phyloP scores from a whole-genome alignment of 2,888 invertebrate genomes.

The Microplitis deprimator region DNA sequence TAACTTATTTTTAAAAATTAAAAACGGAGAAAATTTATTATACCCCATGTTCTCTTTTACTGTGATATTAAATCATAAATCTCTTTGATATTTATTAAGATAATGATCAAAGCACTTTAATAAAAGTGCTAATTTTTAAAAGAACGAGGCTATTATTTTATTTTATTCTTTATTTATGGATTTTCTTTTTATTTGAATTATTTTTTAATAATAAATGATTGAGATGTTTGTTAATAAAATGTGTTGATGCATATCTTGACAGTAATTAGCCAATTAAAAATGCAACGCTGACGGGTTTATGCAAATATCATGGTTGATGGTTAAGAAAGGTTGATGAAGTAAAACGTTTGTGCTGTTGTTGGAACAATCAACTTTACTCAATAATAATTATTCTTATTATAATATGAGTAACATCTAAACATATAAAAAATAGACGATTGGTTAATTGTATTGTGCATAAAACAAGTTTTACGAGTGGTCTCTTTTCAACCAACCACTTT shows the following conservation, averaged over 20 bases:
- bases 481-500: no score
- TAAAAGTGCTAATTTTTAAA: not conserved
- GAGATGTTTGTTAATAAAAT: not conserved
- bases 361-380: not conserved
- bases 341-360: not conserved
- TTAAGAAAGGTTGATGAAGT: conserved; percentile 19
- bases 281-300: conserved; percentile 37
- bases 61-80: not conserved
- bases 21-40: not conserved
- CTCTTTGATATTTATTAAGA: conserved; percentile 1
- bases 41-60: not conserved
- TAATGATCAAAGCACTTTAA: not conserved
- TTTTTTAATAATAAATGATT: not conserved
- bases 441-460: no score
- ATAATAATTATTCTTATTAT: not conserved
- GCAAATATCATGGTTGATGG: conserved; percentile 20
- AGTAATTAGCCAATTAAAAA: conserved; percentile 40
- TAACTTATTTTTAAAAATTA: not conserved
- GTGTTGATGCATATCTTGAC: conserved; percentile 7
- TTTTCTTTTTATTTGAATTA: not conserved
- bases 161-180: not conserved
- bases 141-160: not conserved
- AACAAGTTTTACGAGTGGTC: no score
- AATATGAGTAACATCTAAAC: no score
- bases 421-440: no score